These are phyloP conservation scores for Odontothrips loti DNA, from an alignment of 2,888 invertebrate species.

Conservation along the genomic window DNA sequence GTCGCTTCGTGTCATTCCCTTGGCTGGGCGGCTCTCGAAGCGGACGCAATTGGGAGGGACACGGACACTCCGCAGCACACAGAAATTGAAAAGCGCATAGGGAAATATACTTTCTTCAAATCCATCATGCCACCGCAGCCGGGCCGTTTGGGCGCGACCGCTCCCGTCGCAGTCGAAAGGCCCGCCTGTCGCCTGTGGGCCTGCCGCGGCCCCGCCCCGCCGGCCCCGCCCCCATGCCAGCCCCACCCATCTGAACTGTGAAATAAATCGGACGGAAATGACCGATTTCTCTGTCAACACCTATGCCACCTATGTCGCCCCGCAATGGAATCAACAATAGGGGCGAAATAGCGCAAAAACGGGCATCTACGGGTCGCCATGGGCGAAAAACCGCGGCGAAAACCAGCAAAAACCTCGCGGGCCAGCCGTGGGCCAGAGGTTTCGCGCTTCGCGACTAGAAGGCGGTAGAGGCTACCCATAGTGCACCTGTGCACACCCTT, in stretches of 20 bases:
- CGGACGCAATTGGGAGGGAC: background rate
- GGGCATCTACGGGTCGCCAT: background rate
- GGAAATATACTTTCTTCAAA: background rate
- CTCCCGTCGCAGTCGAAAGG: background rate
- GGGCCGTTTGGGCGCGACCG: background rate
- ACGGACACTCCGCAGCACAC: background rate
- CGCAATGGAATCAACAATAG: background rate
- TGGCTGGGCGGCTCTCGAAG: too few relatives aligned
- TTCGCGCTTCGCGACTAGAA: background rate
- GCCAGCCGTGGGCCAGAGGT: background rate
- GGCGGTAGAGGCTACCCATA: constrained; percentile 34
- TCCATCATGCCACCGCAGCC: background rate
- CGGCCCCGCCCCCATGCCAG: background rate
- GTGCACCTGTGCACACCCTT: constrained; percentile 36
- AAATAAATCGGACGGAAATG: background rate
- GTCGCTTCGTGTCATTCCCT: too few relatives aligned
- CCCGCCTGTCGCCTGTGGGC: background rate
- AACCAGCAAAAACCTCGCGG: background rate
- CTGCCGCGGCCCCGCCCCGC: background rate
- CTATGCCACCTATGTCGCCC: background rate
- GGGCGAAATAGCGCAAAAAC: background rate
- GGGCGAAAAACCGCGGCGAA: background rate
- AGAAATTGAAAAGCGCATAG: too few relatives aligned
- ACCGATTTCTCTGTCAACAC: background rate
- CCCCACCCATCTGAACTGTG: background rate